Evolutionary conservation across 2,888 invertebrate species (phyloP), one percentile per base, ranked within the genome.

Genomic region (Agriopis leucophaearia): DNA sequence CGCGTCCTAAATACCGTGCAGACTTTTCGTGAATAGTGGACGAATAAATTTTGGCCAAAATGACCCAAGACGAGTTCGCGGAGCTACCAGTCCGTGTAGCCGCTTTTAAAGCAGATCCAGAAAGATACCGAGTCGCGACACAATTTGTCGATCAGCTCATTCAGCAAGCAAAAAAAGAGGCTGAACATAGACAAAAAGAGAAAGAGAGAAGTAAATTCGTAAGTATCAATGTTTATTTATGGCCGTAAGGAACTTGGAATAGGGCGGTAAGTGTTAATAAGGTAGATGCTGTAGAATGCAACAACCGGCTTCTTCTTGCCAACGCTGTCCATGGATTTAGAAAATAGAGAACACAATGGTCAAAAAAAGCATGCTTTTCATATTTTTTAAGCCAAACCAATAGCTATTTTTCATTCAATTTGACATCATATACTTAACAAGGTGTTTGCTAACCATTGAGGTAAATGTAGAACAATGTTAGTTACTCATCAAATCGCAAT

Each of bases 81-180:
- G 84, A 85, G 36, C 79, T 95, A 70, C 89, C 94, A 71, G 90
- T 91, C 70, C 91, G 94, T 79, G 94, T 95, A 79, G 92, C 93
- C 54, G 92, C 94, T 72, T 95, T 95, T 84, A 95, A 94, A 86
- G 92, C 91, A 75, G 95, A 95, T 80, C 94, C 95, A 48, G 94
- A 94, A 70, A 95, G 95, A 86, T 94, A 95, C 83, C 93, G 94
- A 70, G 89, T 94, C 69, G 93, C 95, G 59, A 90, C 91, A 70
- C 95, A 95, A 76, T 95, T 95, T 87, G 94, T 95, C 74, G 95
- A 95, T 79, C 94, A 95, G 83, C 92, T 95, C 69, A 92, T 95
- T 81, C 93, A 94, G 81, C 94, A 94, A 84, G 95, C 95, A 73
- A 94, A 95, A 86, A 91, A 91, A 83, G 95, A 95, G 86, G 95